Conservation (phyloP, 2,888 invertebrate genomes). For the Orchestes rusci region DNA sequence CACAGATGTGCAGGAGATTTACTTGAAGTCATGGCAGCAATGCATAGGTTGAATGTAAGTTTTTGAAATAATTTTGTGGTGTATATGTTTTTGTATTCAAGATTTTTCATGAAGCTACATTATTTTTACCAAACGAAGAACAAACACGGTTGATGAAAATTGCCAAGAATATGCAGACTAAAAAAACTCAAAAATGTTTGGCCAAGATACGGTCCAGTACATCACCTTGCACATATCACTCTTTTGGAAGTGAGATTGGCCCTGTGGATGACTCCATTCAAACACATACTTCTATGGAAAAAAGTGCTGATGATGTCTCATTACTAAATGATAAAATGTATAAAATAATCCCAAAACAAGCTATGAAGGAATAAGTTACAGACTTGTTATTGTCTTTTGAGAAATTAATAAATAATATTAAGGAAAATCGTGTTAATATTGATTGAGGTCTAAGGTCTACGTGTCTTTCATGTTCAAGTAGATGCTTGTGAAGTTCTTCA, state of each 20-base stretch:
- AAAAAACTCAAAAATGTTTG: slow-evolving; percentile 25
- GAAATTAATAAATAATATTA: no score
- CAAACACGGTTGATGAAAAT: slow-evolving; percentile 54
- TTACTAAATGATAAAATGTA: no score
- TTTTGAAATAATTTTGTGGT: no score
- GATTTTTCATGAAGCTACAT: slow-evolving; percentile 59
- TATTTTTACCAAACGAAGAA: slow-evolving; percentile 50
- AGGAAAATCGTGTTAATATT: no score
- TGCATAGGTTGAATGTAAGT: slow-evolving; percentile 53
- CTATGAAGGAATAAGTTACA: no score
- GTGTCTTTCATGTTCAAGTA: no score
- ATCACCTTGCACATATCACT: slow-evolving; percentile 32
- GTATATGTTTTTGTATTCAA: slow-evolving; percentile 35
- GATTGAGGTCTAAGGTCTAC: no score
- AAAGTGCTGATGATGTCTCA: slow-evolving; percentile 35
- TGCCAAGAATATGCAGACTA: slow-evolving; percentile 53
- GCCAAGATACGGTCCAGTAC: slow-evolving; percentile 38
- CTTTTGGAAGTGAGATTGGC: slow-evolving; percentile 23
- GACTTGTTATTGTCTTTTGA: no score
- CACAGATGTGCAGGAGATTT: slow-evolving; percentile 51
- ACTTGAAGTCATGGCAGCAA: slow-evolving; percentile 47
- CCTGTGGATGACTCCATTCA: slow-evolving; percentile 29
- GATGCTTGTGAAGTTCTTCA: no score
- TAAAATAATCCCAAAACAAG: no score
- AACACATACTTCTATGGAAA: slow-evolving; percentile 40